phyloP scores from a whole-genome alignment of 1,140 invertebrate genomes.

The Arion vulgaris region DNA sequence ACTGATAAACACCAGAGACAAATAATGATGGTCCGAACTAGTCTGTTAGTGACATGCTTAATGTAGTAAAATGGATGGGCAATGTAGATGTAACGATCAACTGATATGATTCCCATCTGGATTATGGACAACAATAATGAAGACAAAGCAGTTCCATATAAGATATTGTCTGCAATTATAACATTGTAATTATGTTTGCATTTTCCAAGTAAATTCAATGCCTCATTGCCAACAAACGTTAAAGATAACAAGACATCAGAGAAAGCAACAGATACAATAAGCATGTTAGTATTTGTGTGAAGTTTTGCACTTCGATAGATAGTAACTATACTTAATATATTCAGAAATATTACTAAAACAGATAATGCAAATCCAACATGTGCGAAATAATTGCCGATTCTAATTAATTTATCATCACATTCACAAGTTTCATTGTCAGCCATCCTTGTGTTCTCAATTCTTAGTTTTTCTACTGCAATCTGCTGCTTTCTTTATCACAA shows the following conservation, averaged over 20 bases:
- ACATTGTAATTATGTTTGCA: background rate
- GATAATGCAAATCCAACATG: too few relatives aligned
- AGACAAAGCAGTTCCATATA: background rate
- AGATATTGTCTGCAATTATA: background rate
- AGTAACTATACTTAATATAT: background rate
- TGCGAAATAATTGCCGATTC: too few relatives aligned
- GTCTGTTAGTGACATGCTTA: background rate
- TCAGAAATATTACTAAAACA: background rate
- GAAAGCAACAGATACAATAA: background rate
- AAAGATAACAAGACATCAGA: background rate
- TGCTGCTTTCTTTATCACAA: too few relatives aligned
- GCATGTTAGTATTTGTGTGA: background rate
- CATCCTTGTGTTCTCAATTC: too few relatives aligned
- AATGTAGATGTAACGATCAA: background rate
- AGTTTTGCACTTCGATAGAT: background rate
- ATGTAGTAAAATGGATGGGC: conserved; percentile 6
- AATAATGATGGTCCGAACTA: background rate
- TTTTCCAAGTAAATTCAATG: background rate
- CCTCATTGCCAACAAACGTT: background rate
- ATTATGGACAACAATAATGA: background rate
- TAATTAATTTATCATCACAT: too few relatives aligned
- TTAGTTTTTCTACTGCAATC: too few relatives aligned
- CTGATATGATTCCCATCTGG: background rate
- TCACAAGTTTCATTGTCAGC: too few relatives aligned
- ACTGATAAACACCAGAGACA: background rate